phyloP scores from a whole-genome alignment of 2,888 invertebrate genomes.

The Limenitis camilla region DNA sequence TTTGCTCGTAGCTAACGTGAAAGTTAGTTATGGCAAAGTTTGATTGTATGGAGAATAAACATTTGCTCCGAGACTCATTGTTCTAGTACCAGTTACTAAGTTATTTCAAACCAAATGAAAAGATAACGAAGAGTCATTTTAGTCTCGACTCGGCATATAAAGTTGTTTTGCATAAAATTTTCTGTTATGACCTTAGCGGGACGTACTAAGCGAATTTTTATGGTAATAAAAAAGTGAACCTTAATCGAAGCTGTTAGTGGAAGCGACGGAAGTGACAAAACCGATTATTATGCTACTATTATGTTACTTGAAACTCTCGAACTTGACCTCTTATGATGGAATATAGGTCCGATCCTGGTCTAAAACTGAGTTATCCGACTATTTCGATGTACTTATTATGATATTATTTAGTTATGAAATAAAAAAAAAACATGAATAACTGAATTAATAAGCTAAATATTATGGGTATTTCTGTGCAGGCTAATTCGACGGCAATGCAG shows the following conservation, averaged over 20 bases:
- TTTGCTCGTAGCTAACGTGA: constrained; percentile 18
- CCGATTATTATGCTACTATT: constrained; percentile 44
- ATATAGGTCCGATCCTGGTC: too few species aligned
- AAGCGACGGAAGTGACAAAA: constrained; percentile 48
- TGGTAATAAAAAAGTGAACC: constrained; percentile 41
- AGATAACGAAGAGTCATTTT: constrained; percentile 25
- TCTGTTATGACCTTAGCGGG: constrained; percentile 18
- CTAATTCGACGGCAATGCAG: constrained; percentile 58
- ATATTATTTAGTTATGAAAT: too few species aligned
- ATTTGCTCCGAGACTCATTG: constrained; percentile 19
- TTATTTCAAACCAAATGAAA: constrained; percentile 24
- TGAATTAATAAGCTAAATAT: neutral
- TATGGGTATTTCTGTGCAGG: constrained; percentile 39
- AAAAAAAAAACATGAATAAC: too few species aligned
- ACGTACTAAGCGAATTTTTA: constrained; percentile 11
- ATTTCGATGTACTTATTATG: too few species aligned
- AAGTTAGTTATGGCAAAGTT: constrained; percentile 22
- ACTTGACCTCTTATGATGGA: too few species aligned
- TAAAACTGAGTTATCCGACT: too few species aligned
- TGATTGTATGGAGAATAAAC: constrained; percentile 24
- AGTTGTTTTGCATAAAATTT: constrained; percentile 30
- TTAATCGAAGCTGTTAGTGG: constrained; percentile 53
- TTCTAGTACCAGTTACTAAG: constrained; percentile 22
- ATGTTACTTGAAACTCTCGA: too few species aligned
- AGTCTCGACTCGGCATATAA: constrained; percentile 21